Evolutionary conservation across 1,140 invertebrate species (phyloP).

Genomic region (Epicauta chinensis): DNA sequence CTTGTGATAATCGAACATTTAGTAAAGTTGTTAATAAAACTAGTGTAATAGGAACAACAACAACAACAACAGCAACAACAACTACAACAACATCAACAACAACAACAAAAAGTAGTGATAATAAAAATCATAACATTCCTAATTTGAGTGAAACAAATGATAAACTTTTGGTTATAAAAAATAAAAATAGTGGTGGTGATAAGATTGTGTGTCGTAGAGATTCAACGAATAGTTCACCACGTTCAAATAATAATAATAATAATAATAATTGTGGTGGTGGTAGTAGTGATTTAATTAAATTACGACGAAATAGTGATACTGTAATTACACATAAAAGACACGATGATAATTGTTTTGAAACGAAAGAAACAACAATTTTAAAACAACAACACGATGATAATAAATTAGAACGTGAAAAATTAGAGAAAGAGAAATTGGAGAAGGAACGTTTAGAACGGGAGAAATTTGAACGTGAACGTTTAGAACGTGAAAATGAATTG

Average conservation of each 20-base stretch:
- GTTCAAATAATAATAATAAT: background rate
- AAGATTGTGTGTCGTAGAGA: slow-evolving; percentile 31
- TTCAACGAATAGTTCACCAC: slow-evolving; percentile 31
- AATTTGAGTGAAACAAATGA: slow-evolving; percentile 17
- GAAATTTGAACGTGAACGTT: slow-evolving; percentile 33
- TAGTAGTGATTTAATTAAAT: slow-evolving; percentile 31
- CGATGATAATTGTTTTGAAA: slow-evolving; percentile 21
- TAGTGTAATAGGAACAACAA: slow-evolving; percentile 27
- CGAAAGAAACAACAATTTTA: slow-evolving; percentile 42
- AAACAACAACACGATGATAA: slow-evolving; percentile 48
- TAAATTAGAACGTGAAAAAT: slow-evolving; percentile 39
- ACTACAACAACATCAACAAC: slow-evolving; percentile 3
- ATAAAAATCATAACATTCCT: slow-evolving; percentile 21
- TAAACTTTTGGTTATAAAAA: slow-evolving; percentile 7
- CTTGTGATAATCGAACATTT: slow-evolving; percentile 43
- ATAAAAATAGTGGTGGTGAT: slow-evolving; percentile 21
- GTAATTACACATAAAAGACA: slow-evolving; percentile 23
- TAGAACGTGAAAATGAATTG: slow-evolving; percentile 35
- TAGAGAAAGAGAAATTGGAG: slow-evolving; percentile 46
- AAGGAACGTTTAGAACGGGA: slow-evolving; percentile 43
- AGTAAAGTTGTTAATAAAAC: slow-evolving; percentile 45
- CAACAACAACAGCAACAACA: slow-evolving; percentile 3
- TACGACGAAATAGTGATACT: slow-evolving; percentile 41
- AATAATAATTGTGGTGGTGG: background rate
- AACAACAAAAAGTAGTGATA: slow-evolving; percentile 13